These are phyloP conservation scores for Oreotrochilus melanogaster DNA, from an alignment of 2,113 vertebrate species.

Conservation along the genomic window DNA sequence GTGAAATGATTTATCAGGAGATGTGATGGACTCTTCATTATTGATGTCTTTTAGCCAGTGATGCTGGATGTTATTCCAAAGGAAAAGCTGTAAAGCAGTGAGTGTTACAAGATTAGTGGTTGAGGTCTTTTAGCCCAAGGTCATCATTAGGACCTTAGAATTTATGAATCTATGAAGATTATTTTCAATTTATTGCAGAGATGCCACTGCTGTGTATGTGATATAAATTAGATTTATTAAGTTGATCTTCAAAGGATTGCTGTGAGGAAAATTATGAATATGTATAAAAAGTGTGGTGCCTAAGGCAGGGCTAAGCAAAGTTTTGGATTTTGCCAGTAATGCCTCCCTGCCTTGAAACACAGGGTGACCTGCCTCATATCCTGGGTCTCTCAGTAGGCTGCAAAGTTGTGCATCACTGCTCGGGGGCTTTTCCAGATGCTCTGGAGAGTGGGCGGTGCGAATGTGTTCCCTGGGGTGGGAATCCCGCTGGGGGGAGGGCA, in stretches of 20 bases:
- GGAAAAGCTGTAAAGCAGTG: background rate
- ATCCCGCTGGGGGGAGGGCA: background rate
- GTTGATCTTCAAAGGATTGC: background rate
- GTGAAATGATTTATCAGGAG: background rate
- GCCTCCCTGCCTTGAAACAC: background rate
- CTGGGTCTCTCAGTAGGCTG: background rate
- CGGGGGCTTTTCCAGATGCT: accelerated
- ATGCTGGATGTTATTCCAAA: background rate
- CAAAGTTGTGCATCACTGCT: accelerated
- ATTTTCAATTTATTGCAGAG: background rate
- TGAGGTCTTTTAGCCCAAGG: background rate
- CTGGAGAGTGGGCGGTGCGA: background rate
- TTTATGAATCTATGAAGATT: background rate
- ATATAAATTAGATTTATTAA: background rate
- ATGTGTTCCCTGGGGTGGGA: accelerated
- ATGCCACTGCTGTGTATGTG: accelerated
- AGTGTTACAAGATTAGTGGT: background rate
- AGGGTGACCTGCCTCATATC: accelerated
- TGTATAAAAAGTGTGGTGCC: background rate
- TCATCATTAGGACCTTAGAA: background rate
- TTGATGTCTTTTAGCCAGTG: background rate
- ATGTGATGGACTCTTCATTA: background rate
- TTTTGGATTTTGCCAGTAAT: background rate
- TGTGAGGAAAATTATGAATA: background rate
- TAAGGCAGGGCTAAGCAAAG: background rate